Conservation (phyloP, 2,888 invertebrate species). For the Pheosia tremula region DNA sequence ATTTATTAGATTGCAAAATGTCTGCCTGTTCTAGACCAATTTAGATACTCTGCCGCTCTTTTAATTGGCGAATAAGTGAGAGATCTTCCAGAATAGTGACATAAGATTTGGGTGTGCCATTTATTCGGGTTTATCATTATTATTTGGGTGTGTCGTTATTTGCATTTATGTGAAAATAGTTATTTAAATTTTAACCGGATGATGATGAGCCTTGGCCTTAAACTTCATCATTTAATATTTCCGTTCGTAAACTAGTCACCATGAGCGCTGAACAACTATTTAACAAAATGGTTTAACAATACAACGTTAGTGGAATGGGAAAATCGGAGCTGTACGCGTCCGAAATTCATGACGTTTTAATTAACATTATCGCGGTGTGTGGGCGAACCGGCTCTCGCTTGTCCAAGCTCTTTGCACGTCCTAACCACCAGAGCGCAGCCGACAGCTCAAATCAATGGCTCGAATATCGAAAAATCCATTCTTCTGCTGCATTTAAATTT, state of each 20-base stretch:
- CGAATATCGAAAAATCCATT: slow-evolving; percentile 43
- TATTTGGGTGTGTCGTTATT: too few relatives aligned
- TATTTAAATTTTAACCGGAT: too few relatives aligned
- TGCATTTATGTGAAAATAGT: too few relatives aligned
- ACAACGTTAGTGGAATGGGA: slow-evolving; percentile 55
- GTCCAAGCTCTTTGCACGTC: slow-evolving; percentile 30
- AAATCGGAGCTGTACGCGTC: slow-evolving; percentile 41
- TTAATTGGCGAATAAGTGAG: neutral
- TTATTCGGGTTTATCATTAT: too few relatives aligned
- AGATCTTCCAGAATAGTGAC: neutral
- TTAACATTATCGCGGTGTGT: slow-evolving; percentile 57
- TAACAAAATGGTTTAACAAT: slow-evolving; percentile 39
- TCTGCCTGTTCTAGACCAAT: slow-evolving; percentile 21
- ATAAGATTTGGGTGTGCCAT: too few relatives aligned
- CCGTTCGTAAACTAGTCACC: too few relatives aligned
- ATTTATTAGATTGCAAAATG: slow-evolving; percentile 25
- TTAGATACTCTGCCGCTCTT: slow-evolving; percentile 1
- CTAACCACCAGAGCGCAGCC: slow-evolving; percentile 18
- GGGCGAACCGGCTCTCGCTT: slow-evolving; percentile 45
- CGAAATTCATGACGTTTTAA: slow-evolving; percentile 52
- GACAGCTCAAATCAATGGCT: slow-evolving; percentile 24
- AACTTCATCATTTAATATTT: too few relatives aligned
- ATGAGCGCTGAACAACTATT: neutral
- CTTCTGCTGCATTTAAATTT: slow-evolving; percentile 5
- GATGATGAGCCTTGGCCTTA: too few relatives aligned